These are phyloP conservation scores for Atethmia centrago DNA, from an alignment of 2,888 invertebrate genomes.

Conservation along the genomic window DNA sequence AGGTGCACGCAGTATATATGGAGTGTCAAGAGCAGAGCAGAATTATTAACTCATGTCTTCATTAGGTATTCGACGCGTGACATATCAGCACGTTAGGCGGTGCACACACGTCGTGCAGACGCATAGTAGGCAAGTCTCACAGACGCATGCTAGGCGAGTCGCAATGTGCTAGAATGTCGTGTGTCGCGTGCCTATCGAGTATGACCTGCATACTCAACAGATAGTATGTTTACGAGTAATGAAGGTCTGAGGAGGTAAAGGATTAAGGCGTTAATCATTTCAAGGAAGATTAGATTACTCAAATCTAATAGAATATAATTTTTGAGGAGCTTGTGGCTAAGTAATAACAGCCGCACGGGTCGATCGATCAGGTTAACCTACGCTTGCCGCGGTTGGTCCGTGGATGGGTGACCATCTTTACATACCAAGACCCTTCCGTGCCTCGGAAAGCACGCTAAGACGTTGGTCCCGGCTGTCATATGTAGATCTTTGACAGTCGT, in stretches of 20 bases:
- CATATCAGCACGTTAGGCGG: constrained; percentile 30
- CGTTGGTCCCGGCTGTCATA: too few relatives aligned
- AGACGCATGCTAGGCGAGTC: constrained; percentile 39
- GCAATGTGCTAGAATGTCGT: constrained; percentile 52
- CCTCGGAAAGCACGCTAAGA: too few relatives aligned
- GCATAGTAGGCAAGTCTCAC: constrained; percentile 35
- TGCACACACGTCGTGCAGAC: constrained; percentile 18
- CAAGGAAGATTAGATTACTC: not conserved
- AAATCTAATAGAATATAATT: too few relatives aligned
- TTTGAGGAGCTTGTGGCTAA: too few relatives aligned
- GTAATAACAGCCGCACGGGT: too few relatives aligned
- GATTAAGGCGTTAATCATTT: not conserved
- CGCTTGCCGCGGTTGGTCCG: too few relatives aligned
- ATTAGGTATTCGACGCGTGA: constrained; percentile 45
- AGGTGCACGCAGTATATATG: not conserved
- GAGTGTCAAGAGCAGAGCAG: not conserved
- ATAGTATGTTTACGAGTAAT: not conserved
- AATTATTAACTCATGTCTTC: constrained; percentile 21
- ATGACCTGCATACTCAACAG: constrained; percentile 43
- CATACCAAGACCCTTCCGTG: too few relatives aligned
- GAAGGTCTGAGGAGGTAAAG: not conserved
- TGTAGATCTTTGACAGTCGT: too few relatives aligned
- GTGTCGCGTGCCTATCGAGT: constrained; percentile 58
- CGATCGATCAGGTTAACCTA: too few relatives aligned
- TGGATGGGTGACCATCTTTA: too few relatives aligned